Evolutionary conservation across 2,888 invertebrate genomes (phyloP), one percentile per base, ranked within the genome.

Genomic region (Elysia crispata): DNA sequence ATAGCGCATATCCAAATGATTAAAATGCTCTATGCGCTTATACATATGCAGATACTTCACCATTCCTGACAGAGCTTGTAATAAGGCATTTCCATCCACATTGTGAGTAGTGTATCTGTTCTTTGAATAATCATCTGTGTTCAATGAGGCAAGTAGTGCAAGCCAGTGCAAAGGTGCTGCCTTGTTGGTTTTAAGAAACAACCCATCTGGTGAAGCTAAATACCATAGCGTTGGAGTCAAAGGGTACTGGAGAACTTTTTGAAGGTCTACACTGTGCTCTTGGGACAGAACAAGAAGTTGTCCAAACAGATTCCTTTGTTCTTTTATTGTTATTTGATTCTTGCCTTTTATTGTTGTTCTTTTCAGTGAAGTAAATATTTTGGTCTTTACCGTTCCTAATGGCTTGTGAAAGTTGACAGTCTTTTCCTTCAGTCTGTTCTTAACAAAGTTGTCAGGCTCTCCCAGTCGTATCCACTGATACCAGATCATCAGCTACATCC

Each of bases 261-360:
- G 28, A 30, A 67, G 67, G 3, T 67, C 67, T 15, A 67, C 15
- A 30, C 15, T 28, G 67, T 67, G 67, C 28, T 28, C 67, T 67
- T 67, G 67, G 25, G 67, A 60, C 15, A 60, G 54, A 25, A 60
- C 25, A 25, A 60, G 60, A n/a, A 60, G 3, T 15, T 60, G 3
- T 3, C 60, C 60, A 60, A 60, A 60, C 15, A 60, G 3, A 25
- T 60, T 60, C 25, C 60, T 60, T 60, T 60, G 60, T n/a, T 5
- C 15, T 15, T 60, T 60, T 5, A 60, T 60, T 25, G 3, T 60
- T 5, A 60, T 60, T 13, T 8, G 6, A n/a, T 60, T 60, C 25
- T 25, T 60, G 6, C 15, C 60, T 60, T 5, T n/a, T 60, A 8
- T 23, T 25, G 25, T 15, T 23, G 15, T 15, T 60, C 15, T 60